A percentile compares a stretch with the other conserved stretches of the same genome.
These are phyloP conservation scores for Nomada ruficornis DNA, from an alignment of 2,888 invertebrate species.

Conservation along the genomic window DNA sequence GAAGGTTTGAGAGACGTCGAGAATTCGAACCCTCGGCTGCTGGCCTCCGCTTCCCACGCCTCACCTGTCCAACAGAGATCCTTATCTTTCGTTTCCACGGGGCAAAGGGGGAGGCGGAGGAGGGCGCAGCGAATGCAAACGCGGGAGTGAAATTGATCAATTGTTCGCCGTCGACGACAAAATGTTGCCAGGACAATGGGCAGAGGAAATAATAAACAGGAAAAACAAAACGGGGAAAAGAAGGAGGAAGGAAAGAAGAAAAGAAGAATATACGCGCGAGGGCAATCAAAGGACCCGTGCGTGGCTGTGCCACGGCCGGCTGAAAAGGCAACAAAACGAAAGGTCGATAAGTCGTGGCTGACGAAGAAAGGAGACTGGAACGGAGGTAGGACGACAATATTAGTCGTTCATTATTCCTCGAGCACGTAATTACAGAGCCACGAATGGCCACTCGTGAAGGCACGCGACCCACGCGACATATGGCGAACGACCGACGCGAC, in stretches of 20 bases:
- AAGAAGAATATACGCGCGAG: conserved; percentile 29
- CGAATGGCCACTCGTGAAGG: conserved; percentile 80
- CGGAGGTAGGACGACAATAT: conserved; percentile 78
- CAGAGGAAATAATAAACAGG: conserved; percentile 57
- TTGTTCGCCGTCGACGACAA: conserved; percentile 65
- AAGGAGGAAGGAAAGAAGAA: conserved; percentile 1
- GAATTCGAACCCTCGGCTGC: conserved; percentile 40
- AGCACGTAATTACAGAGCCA: conserved; percentile 78
- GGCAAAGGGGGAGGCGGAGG: neutral
- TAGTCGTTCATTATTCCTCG: conserved; percentile 82
- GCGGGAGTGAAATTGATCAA: conserved; percentile 59
- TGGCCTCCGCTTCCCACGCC: conserved; percentile 69
- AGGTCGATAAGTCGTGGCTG: conserved; percentile 81
- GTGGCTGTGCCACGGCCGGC: conserved; percentile 62
- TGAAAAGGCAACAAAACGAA: conserved; percentile 78
- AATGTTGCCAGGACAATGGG: conserved; percentile 68
- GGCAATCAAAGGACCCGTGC: conserved; percentile 65
- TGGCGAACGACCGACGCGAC: conserved; percentile 72
- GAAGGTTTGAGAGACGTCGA: conserved; percentile 62
- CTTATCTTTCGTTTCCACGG: conserved; percentile 61
- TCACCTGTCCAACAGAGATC: conserved; percentile 73
- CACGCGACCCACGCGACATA: conserved; percentile 82
- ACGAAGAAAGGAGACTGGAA: conserved; percentile 45
- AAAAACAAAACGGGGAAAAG: conserved; percentile 12
- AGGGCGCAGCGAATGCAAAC: conserved; percentile 37